Base-by-base conservation (phyloP, 2,888 invertebrate species). In the Camptogramma bilineatum region DNA sequence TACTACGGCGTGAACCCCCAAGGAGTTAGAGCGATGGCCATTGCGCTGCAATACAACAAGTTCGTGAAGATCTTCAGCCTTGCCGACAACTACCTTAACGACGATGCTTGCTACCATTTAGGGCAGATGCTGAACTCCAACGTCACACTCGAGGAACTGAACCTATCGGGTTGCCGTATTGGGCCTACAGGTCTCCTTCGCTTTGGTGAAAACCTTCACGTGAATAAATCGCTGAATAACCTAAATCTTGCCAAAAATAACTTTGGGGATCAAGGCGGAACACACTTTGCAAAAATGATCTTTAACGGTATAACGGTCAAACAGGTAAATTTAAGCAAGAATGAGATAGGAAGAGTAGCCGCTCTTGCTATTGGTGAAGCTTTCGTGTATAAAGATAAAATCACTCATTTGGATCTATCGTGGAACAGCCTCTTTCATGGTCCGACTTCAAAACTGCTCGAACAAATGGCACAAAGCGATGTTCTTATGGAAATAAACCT, bases 31-130 rank as follows among this genome's bases (percentile, higher is more conserved):
- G 69, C 82, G 0, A 86, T 86, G 78, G 76, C 83, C 2, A 67
- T 71, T 54, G 82, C 83, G 0, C 71, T 86, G 24, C 65, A 76
- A 10, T 75, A 70, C 50, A 86, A 86, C 61, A 77, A 68, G 67
- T 61, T 48, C 31, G 84, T 86, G 1, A 66, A 61, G 18, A 60
- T 62, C 5, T 71, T 85, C 0, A 72, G 80, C 68, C 62, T 85
- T 0, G 78, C 79, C 2, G 83, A 80, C 5, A 85, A 82, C 62
- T 81, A 81, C 60, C 73, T 86, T 1, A 74, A 70, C 54, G 74
- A 81, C 44, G 85, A 85, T 64, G 77, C 80, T 0, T 85, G 83
- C 65, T 85, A 73, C 60, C 85, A 85, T 63, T 72, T 85, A 24
- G 80, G 80, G 17, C 69, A 73, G 56, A 81, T 84, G 80, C 64